A percentile compares a stretch with the other conserved stretches of the same genome.
Evolutionary conservation across 2,113 vertebrate species (phyloP).

Genomic region (Arizona elegans): DNA sequence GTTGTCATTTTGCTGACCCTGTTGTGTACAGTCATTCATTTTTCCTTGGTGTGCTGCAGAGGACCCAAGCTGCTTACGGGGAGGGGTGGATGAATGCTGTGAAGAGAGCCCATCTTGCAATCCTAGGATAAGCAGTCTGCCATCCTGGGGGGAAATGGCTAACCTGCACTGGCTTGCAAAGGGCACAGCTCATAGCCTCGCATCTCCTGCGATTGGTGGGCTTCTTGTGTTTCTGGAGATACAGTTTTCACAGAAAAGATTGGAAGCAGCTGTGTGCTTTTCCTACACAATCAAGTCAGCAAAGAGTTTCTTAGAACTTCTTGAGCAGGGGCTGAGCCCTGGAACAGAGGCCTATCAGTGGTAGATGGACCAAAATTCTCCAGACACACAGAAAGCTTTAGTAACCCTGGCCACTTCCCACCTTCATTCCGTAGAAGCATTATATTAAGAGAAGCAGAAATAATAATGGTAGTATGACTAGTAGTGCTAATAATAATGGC

Average conservation of each 20-base stretch:
- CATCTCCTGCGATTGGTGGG: background rate
- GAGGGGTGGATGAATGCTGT: background rate
- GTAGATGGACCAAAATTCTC: background rate
- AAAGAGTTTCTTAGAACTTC: background rate
- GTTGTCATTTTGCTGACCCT: conserved; percentile 21
- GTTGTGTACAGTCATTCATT: background rate
- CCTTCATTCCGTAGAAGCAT: background rate
- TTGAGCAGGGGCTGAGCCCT: background rate
- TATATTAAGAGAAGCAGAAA: background rate
- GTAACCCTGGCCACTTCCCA: background rate
- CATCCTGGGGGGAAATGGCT: background rate
- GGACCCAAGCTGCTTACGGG: conserved; percentile 17
- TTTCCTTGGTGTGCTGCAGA: conserved; percentile 17
- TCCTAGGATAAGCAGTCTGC: background rate
- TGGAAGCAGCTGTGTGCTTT: background rate
- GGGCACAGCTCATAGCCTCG: background rate
- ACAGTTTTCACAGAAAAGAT: background rate
- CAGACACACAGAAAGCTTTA: background rate
- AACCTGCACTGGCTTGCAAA: background rate
- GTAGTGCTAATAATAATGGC: background rate
- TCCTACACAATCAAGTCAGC: background rate
- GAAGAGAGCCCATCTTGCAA: background rate
- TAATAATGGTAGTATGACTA: background rate
- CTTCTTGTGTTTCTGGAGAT: too few species aligned
- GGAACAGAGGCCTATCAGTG: background rate